Conservation (phyloP, 2,888 invertebrate genomes). For the Dorcus parallelipipedus region DNA sequence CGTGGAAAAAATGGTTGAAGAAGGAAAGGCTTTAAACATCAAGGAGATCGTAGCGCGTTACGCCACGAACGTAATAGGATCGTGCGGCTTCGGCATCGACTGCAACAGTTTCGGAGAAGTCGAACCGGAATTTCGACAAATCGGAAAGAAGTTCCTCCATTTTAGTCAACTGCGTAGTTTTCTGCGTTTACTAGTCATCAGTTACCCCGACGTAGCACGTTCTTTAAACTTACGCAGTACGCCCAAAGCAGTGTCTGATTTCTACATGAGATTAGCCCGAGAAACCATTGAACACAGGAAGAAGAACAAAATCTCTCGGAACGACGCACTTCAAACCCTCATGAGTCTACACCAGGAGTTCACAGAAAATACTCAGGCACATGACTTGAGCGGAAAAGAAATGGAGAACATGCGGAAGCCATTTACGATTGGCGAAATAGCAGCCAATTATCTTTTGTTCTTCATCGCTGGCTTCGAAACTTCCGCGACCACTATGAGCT, state of each 20-base stretch:
- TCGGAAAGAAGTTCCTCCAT: constrained; percentile 19
- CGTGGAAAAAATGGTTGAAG: constrained; percentile 25
- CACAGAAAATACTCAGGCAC: no score
- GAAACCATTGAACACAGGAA: constrained; percentile 32
- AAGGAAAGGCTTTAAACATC: constrained; percentile 41
- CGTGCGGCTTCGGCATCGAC: constrained; percentile 56
- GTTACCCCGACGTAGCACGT: constrained; percentile 35
- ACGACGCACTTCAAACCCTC: constrained; percentile 44
- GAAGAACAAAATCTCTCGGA: constrained; percentile 26
- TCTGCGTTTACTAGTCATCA: constrained; percentile 46
- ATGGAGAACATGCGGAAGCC: constrained; percentile 16
- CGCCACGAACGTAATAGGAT: constrained; percentile 52
- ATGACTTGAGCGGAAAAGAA: constrained; percentile 22
- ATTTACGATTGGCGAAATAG: constrained; percentile 32
- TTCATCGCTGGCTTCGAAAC: constrained; percentile 62
- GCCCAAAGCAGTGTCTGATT: constrained; percentile 27
- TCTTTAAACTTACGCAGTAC: constrained; percentile 23
- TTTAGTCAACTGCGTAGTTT: constrained; percentile 11
- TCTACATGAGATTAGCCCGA: constrained; percentile 31
- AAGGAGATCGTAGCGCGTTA: constrained; percentile 48
- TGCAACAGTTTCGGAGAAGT: constrained; percentile 53
- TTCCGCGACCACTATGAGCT: constrained; percentile 56
- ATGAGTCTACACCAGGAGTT: constrained; percentile 14
- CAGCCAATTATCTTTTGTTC: constrained; percentile 57
- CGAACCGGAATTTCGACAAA: constrained; percentile 47